phyloP scores from a whole-genome alignment of 2,888 invertebrate species.

The Gerris lacustris region DNA sequence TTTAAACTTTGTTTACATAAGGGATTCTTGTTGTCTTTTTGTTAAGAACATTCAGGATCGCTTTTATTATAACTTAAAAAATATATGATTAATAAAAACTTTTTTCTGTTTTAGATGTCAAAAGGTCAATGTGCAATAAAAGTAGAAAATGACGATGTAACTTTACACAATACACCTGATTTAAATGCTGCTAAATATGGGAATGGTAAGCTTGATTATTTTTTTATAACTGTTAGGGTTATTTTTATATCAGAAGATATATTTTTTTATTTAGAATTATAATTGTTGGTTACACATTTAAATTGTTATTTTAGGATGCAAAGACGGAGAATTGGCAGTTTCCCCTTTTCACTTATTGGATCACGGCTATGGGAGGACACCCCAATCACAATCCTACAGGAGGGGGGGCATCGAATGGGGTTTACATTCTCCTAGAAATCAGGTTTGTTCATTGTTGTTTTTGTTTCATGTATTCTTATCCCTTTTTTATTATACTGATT shows the following conservation, averaged over 20 bases:
- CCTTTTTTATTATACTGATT: too few species aligned
- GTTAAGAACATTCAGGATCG: too few species aligned
- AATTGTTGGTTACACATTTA: too few species aligned
- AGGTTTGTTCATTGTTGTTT: slow-evolving; percentile 28
- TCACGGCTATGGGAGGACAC: slow-evolving; percentile 76
- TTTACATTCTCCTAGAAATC: slow-evolving; percentile 26
- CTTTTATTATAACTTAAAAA: too few species aligned
- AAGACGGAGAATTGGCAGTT: slow-evolving; percentile 30
- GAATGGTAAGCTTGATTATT: slow-evolving; percentile 3
- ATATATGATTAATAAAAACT: background rate
- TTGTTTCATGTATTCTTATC: background rate
- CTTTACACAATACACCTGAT: slow-evolving; percentile 27
- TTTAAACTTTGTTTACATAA: too few species aligned
- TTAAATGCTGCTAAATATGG: slow-evolving; percentile 25
- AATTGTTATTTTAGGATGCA: slow-evolving; percentile 14
- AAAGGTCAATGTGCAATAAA: slow-evolving; percentile 28
- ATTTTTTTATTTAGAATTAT: background rate
- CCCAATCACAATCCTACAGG: slow-evolving; percentile 45
- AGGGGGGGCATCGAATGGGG: slow-evolving; percentile 7
- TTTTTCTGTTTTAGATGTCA: slow-evolving; percentile 24
- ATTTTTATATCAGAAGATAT: too few species aligned
- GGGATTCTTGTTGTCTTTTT: too few species aligned
- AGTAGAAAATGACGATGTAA: slow-evolving; percentile 27
- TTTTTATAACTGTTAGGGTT: too few species aligned
- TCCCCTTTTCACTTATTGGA: slow-evolving; percentile 67